A percentile compares a stretch with the other conserved stretches of the same genome.
Conservation (phyloP, 2,888 invertebrate genomes). For the Halictus ligatus region DNA sequence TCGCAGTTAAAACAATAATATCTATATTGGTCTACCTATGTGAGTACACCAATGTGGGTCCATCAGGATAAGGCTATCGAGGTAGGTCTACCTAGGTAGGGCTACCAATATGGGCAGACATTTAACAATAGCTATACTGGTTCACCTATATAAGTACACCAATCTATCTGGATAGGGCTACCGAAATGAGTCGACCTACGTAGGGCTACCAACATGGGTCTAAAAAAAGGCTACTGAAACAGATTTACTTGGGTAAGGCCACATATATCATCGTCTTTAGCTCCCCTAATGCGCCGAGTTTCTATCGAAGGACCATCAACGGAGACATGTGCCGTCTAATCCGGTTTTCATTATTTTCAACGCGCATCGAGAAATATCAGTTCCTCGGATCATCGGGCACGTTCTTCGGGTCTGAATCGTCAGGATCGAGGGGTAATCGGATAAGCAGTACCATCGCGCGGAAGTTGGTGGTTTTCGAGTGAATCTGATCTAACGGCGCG, state of each 20-base stretch:
- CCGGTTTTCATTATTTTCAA: slow-evolving; percentile 48
- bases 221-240: not conserved
- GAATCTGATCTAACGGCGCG: slow-evolving; percentile 77
- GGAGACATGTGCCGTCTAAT: slow-evolving; percentile 10
- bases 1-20: no score
- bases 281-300: not conserved
- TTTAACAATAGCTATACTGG: no score
- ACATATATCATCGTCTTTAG: not conserved
- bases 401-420: slow-evolving; percentile 77
- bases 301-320: not conserved
- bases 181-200: not conserved
- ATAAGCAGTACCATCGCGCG: slow-evolving; percentile 74
- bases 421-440: slow-evolving; percentile 77
- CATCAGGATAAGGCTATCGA: no score
- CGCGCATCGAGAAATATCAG: slow-evolving; percentile 35
- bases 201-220: not conserved
- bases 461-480: slow-evolving; percentile 74
- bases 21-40: no score
- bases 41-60: no score
- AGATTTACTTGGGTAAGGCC: not conserved
- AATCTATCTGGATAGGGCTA: not conserved
- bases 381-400: slow-evolving; percentile 39
- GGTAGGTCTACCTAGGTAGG: no score
- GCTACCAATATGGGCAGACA: no score
- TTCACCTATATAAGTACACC: no score